Evolutionary conservation across 2,113 vertebrate species (phyloP).

Genomic region (Ictalurus furcatus): DNA sequence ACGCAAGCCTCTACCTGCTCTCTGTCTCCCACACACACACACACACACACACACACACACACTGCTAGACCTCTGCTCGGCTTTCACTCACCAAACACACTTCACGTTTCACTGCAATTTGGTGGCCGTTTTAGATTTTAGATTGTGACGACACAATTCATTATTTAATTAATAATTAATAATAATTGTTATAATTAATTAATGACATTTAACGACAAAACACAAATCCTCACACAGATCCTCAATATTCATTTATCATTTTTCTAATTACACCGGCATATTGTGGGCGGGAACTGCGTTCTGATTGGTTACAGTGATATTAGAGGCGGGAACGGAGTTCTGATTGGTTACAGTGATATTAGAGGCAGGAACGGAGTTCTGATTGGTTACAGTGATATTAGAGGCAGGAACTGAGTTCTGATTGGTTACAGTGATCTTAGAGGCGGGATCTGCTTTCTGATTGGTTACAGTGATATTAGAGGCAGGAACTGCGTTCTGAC

Average conservation of each 20-base stretch:
- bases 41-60: slow-evolving; percentile 15
- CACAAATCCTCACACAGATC: neutral
- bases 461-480: neutral
- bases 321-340: neutral
- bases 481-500: neutral
- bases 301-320: neutral
- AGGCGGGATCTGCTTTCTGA: neutral
- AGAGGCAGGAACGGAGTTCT: too few relatives aligned
- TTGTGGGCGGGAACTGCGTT: neutral
- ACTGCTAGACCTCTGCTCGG: neutral
- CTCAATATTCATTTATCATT: neutral
- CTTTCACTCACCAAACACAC: neutral
- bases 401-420: too few relatives aligned
- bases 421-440: neutral
- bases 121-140: neutral
- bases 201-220: neutral
- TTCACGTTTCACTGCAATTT: neutral
- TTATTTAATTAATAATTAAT: neutral
- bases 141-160: neutral
- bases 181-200: neutral
- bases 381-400: neutral
- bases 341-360: neutral
- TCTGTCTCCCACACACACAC: neutral
- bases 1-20: neutral
- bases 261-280: neutral